A percentile compares a stretch with the other conserved stretches of the same genome.
Evolutionary conservation across 2,797 vertebrate species (phyloP).

Genomic region (Myiothlypis coronata): DNA sequence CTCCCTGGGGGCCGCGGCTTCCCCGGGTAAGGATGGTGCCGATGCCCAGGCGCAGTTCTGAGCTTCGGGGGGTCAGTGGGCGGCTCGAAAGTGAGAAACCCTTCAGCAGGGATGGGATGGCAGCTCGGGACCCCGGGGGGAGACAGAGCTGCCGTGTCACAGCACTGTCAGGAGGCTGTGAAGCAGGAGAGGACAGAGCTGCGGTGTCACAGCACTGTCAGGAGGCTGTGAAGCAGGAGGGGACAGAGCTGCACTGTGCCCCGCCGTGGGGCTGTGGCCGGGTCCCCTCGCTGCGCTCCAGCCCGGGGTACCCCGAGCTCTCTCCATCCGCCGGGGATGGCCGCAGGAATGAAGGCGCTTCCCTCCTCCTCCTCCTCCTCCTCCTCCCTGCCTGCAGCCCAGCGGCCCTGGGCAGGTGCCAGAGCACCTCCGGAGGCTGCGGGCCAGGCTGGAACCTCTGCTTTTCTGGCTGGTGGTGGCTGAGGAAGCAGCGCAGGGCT

Average conservation of each 20-base stretch:
- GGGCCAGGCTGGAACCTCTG: not conserved
- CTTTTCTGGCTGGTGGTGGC: not conserved
- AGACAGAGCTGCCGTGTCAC: too few relatives aligned
- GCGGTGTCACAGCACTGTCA: too few relatives aligned
- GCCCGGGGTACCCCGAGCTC: rapidly evolving
- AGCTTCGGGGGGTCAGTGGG: rapidly evolving
- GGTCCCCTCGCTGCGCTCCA: rapidly evolving
- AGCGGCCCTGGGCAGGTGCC: not conserved
- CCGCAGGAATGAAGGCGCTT: not conserved
- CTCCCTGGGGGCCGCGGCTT: not conserved
- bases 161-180: not conserved
- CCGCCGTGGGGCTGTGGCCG: rapidly evolving
- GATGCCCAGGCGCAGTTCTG: rapidly evolving
- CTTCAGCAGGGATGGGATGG: not conserved
- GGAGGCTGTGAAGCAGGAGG: too few relatives aligned
- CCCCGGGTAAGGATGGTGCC: rapidly evolving
- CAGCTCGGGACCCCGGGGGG: not conserved
- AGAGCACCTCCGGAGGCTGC: not conserved
- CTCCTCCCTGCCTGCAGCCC: not conserved
- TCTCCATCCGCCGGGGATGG: rapidly evolving
- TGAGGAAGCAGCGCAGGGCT: not conserved
- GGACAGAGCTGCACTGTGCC: not conserved
- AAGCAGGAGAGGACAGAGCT: not conserved
- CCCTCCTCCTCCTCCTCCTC: rapidly evolving
- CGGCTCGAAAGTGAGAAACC: not conserved